Base-by-base conservation (phyloP, 1,140 invertebrate species). In the Caligus rogercresseyi region DNA sequence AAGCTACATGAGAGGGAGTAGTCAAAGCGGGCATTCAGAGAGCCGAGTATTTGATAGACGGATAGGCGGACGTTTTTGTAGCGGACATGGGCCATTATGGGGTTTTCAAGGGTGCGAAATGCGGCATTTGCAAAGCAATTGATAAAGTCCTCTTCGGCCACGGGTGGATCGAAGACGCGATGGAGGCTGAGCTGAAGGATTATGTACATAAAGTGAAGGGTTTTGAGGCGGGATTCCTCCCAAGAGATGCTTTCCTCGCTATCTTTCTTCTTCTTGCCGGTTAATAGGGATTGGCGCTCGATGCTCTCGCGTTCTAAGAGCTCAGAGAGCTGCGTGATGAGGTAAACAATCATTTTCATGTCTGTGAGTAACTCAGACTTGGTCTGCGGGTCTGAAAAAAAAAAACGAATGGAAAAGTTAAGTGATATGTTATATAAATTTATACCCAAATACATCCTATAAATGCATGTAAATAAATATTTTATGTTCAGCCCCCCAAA, bases 121-220 rank as follows among this genome's bases (percentile, higher is more conserved):
- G 83, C 84, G 54, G 80, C 78, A 66, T 81, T 79, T 26, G 80
- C 79, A 24, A 85, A 74, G 70, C 79, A 86, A 83, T 79, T 80
- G n/a, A 89, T 78, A 78, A 89, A 89, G 66, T 83, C 80, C 68
- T 87, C 83, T 69, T 91, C 87, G 53, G 82, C 80, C 19, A 89
- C 76, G 2, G 85, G 85, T 53, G 86, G 86, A 68, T 80, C 78
- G 85, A 86, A 91, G 0, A 90, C 75, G 62, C 80, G 78, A 24
- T 82, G 77, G 3, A 90, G 70, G 13, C 82, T 81, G 65, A 83
- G 74, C 67, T 86, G 80, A 11, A 89, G 67, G 60, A 81, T 71
- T 59, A 77, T 71, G 64, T 77, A 80, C 3, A 90, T 69, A 52
- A 80, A 73, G 15, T 82, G 74, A 13, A 91, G 71, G 25, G 81